Base-by-base conservation (phyloP, 2,113 vertebrate species). In the Cyphomyrus discorhynchus region DNA sequence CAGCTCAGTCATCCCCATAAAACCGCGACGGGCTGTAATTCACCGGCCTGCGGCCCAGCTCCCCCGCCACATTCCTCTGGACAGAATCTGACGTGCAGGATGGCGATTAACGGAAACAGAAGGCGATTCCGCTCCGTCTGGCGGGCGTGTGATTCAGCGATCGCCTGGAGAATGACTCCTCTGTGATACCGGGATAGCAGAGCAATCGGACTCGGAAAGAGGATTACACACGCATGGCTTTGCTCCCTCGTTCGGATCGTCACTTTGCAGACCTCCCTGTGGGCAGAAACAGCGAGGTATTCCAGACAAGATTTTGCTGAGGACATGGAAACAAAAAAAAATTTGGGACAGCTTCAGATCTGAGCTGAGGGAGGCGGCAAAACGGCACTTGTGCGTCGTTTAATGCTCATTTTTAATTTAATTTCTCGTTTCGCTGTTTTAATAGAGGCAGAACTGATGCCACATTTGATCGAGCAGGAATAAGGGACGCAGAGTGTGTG, bases 151-250 rank as follows among this genome's bases (percentile, higher is more conserved):
- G 84, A 90, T 90, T 90, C 89, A 82, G 45, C 35, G 3, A 1
- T 39, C 0, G 85, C 90, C 92, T 91, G 93, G 89, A 83, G 92
- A 94, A 92, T 93, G 92, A 92, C 90, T 87, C 88, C 90, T 91
- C 92, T 88, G 91, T 89, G 91, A 90, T 90, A 90, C 92, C 93
- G 91, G 91, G 92, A 94, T 93, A 92, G 93, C 91, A 90, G 91
- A 93, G 90, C 91, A 93, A 90, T 92, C 6, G n/a, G 27, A 88
- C 91, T 82, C 88, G 90, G 88, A 91, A 89, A 92, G 89, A 89
- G 92, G 93, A 93, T 93, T 93, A 93, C 91, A 9, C 86, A 86
- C 1, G 77, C 85, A 93, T 89, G 90, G 80, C 11, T 42, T 8
- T 85, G 47, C 84, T 87, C 35, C 66, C 80, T 24, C 82, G 15